These are phyloP conservation scores for Eupithecia centaureata DNA, from an alignment of 2,888 invertebrate species.

Conservation along the genomic window DNA sequence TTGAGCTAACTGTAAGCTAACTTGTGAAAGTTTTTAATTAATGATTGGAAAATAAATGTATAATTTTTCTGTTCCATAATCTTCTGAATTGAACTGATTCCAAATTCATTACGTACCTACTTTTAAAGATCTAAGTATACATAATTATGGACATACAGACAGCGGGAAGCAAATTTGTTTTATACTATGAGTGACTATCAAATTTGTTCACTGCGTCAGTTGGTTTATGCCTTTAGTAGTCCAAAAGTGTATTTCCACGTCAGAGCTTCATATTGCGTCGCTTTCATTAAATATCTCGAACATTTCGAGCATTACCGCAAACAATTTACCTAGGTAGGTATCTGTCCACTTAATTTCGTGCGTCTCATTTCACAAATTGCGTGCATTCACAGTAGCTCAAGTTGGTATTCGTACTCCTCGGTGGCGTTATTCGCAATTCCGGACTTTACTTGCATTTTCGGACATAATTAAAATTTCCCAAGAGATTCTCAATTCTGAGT, in stretches of 20 bases:
- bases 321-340: background rate
- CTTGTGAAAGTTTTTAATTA: too few relatives aligned
- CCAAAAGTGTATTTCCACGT: background rate
- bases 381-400: constrained; percentile 26
- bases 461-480: constrained; percentile 62
- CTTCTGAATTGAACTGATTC: background rate
- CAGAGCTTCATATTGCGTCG: background rate
- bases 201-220: background rate
- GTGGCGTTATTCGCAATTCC: constrained; percentile 57
- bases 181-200: too few relatives aligned
- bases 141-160: too few relatives aligned
- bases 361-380: constrained; percentile 31
- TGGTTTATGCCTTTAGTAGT: background rate
- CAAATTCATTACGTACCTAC: too few relatives aligned
- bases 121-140: too few relatives aligned
- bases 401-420: constrained; percentile 35
- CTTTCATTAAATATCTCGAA: background rate
- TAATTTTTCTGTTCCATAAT: too few relatives aligned
- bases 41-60: too few relatives aligned
- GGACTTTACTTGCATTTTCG: constrained; percentile 59
- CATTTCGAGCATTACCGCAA: background rate
- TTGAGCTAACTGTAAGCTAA: too few relatives aligned
- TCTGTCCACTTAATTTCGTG: constrained; percentile 17
- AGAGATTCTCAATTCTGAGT: constrained; percentile 42
- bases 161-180: too few relatives aligned